Evolutionary conservation across 2,113 vertebrate species (phyloP).

Genomic region (Mystacornis crossleyi): DNA sequence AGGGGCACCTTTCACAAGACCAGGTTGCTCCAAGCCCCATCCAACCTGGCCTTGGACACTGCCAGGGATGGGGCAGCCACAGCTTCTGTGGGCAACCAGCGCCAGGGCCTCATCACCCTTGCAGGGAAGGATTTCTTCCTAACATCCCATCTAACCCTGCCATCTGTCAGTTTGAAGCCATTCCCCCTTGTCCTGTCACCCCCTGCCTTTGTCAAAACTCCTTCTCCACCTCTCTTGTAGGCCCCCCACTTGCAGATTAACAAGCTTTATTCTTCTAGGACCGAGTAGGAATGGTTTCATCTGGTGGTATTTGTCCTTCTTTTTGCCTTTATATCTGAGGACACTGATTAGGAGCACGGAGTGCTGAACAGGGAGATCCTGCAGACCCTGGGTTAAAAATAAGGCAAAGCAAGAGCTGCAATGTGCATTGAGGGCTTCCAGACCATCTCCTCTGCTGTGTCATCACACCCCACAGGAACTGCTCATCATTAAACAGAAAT

Average conservation of each 20-base stretch:
- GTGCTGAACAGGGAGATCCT: neutral
- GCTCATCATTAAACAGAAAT: neutral
- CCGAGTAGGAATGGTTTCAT: neutral
- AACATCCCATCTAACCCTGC: neutral
- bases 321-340: neutral
- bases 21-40: neutral
- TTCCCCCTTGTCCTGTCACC: neutral
- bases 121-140: neutral
- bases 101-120: neutral
- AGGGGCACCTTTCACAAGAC: rapidly evolving
- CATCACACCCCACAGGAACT: neutral
- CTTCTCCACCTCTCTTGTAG: neutral
- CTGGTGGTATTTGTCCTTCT: neutral
- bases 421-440: neutral
- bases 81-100: rapidly evolving
- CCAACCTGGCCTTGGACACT: neutral
- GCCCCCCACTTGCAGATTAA: neutral
- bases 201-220: neutral
- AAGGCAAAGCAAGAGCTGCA: neutral
- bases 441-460: neutral
- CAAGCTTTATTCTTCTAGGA: neutral
- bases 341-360: neutral
- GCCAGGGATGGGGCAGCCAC: neutral
- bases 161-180: neutral
- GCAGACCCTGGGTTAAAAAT: neutral